A percentile compares a stretch with the other conserved stretches of the same genome.
Conservation (phyloP, 2,113 vertebrate species). For the Nesogale talazaci region DNA sequence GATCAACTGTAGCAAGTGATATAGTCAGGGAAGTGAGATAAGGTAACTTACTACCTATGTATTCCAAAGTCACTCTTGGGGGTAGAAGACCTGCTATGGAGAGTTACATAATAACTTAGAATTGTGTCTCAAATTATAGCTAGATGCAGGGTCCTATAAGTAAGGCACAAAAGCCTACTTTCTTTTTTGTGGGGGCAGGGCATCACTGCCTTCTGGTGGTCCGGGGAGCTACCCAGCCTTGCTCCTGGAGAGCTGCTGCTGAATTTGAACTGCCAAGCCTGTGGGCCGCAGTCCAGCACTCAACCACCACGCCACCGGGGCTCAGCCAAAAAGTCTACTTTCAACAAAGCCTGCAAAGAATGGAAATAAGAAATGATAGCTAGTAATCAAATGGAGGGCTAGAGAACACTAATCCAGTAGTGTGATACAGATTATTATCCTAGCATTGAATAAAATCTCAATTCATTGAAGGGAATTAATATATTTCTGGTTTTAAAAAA, state of each 20-base stretch:
- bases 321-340: not conserved
- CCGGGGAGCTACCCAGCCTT: too few relatives aligned
- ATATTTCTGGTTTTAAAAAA: not conserved
- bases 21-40: not conserved
- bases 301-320: too few relatives aligned
- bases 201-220: too few relatives aligned
- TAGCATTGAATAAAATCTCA: conserved; percentile 26
- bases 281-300: too few relatives aligned
- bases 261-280: too few relatives aligned
- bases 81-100: not conserved
- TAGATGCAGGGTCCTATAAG: not conserved
- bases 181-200: too few relatives aligned
- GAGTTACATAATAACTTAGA: conserved; percentile 54
- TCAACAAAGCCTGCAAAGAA: conserved; percentile 27
- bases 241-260: too few relatives aligned
- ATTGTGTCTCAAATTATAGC: conserved; percentile 16
- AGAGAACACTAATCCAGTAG: not conserved
- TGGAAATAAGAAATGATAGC: conserved; percentile 37
- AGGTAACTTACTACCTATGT: not conserved
- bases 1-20: not conserved
- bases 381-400: conserved; percentile 37
- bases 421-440: not conserved
- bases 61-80: conserved; percentile 37
- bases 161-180: conserved; percentile 17
- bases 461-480: conserved; percentile 52